phyloP scores from a whole-genome alignment of 2,113 vertebrate species.

The Menura novaehollandiae region DNA sequence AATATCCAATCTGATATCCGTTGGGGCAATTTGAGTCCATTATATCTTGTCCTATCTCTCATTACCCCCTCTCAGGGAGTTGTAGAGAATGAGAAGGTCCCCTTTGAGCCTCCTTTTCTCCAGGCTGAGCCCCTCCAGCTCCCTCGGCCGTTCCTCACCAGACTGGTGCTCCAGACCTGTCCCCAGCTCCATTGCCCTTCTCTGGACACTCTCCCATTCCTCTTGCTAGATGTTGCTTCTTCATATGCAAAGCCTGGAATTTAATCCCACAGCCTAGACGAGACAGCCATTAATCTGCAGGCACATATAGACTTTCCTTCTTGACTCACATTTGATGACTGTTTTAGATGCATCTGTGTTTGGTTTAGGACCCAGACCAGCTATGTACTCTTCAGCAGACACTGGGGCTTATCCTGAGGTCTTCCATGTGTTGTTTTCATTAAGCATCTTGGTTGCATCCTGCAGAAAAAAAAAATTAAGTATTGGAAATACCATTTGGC shows the following conservation, averaged over 20 bases:
- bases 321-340: background rate
- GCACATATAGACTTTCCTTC: background rate
- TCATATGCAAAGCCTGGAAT: background rate
- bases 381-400: background rate
- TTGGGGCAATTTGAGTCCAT: background rate
- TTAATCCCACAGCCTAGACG: background rate
- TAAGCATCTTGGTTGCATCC: background rate
- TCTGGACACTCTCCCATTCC: background rate
- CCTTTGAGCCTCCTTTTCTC: background rate
- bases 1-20: background rate
- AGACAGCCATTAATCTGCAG: background rate
- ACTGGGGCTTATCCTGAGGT: constrained; percentile 20
- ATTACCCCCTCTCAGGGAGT: background rate
- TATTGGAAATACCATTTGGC: background rate
- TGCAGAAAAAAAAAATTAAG: background rate
- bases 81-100: background rate
- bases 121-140: background rate
- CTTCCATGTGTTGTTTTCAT: constrained; percentile 50
- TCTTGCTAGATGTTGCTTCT: background rate
- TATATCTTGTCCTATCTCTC: background rate
- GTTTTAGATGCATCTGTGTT: constrained; percentile 33
- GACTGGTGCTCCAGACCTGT: background rate
- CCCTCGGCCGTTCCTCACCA: background rate
- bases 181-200: background rate
- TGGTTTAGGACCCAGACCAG: constrained; percentile 48